Evolutionary conservation across 1,140 invertebrate genomes (phyloP).

Genomic region (Microplitis demolitor): DNA sequence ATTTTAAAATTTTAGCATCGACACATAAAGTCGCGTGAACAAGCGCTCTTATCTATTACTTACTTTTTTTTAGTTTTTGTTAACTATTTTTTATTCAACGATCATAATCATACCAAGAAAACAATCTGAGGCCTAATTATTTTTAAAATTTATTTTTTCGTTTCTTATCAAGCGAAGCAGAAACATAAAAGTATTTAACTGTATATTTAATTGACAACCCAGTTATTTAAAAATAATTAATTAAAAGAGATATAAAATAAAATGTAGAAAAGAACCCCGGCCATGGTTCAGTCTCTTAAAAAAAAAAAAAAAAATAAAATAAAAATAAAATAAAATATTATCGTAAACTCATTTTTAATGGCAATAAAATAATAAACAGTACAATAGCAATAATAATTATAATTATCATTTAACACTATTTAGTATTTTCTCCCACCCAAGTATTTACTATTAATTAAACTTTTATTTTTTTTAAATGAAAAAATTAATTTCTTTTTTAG

Average conservation of each 20-base stretch:
- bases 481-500: constrained; percentile 6
- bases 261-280: background rate
- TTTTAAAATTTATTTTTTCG: too few species aligned
- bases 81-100: too few species aligned
- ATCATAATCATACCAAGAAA: constrained; percentile 4
- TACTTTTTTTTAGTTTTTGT: background rate
- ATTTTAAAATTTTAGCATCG: constrained; percentile 11
- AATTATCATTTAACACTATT: constrained; percentile 53
- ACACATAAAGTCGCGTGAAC: constrained; percentile 19
- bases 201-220: background rate
- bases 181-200: background rate
- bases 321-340: constrained; percentile 33
- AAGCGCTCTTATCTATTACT: constrained; percentile 19
- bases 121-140: constrained; percentile 15
- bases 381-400: constrained; percentile 53
- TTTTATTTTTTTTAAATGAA: constrained; percentile 9
- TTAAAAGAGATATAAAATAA: background rate
- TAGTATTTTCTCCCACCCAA: constrained; percentile 40
- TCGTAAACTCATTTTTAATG: constrained; percentile 55
- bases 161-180: background rate
- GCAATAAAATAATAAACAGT: constrained; percentile 60
- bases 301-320: constrained; percentile 29
- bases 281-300: background rate
- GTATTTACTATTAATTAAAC: background rate
- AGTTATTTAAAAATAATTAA: background rate